phyloP scores from a whole-genome alignment of 2,888 invertebrate species.

The Psococerastis gibbosa region DNA sequence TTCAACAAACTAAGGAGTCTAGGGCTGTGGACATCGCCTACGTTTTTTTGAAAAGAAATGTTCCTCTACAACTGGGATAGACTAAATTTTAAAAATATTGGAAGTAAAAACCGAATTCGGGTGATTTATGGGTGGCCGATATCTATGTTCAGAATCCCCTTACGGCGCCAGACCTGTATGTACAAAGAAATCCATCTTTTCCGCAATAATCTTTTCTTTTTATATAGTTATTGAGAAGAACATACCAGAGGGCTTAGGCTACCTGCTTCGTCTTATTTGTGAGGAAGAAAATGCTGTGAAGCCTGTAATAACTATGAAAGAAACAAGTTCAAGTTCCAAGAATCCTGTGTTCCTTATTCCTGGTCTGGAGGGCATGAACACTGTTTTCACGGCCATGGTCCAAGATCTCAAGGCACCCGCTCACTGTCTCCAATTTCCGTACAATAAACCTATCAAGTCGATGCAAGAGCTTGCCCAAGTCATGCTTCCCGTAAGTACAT shows the following conservation, averaged over 20 bases:
- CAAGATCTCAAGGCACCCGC: slow-evolving; percentile 31
- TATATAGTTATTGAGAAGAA: too few relatives aligned
- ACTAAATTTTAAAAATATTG: too few relatives aligned
- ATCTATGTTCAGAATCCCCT: too few relatives aligned
- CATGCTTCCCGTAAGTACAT: slow-evolving; percentile 32
- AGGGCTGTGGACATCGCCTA: too few relatives aligned
- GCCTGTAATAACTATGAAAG: slow-evolving; percentile 28
- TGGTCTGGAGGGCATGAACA: slow-evolving; percentile 42
- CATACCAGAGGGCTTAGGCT: slow-evolving; percentile 33
- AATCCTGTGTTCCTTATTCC: slow-evolving; percentile 39
- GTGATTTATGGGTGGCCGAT: too few relatives aligned
- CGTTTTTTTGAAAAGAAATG: too few relatives aligned
- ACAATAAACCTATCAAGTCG: slow-evolving; percentile 26
- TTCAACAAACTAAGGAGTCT: too few relatives aligned
- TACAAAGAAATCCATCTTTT: slow-evolving; percentile 2
- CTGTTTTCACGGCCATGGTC: slow-evolving; percentile 32
- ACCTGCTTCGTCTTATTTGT: slow-evolving; percentile 39
- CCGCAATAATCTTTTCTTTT: not conserved
- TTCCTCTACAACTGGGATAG: too few relatives aligned
- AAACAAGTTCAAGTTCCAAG: slow-evolving; percentile 12
- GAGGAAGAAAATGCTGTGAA: slow-evolving; percentile 35
- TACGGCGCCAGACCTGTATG: too few relatives aligned
- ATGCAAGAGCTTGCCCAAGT: slow-evolving; percentile 32
- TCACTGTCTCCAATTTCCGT: slow-evolving; percentile 34
- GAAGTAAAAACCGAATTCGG: too few relatives aligned